Base-by-base conservation (phyloP, 1,140 invertebrate species). In the Dendroctonus ponderosae region DNA sequence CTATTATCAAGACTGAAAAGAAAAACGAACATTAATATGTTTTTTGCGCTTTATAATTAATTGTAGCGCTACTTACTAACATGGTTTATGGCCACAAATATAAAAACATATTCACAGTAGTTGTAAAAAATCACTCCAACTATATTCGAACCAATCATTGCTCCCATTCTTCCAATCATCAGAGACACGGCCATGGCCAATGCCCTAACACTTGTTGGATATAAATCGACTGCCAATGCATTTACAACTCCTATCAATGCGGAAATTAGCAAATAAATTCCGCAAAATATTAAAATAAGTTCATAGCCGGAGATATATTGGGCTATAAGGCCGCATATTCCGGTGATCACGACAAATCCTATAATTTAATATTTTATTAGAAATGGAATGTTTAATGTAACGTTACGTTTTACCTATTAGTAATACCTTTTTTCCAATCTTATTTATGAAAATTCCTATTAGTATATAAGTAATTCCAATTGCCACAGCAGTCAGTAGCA, bases 131-230 rank as follows among this genome's bases (percentile, higher is more conserved):
- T 75, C 9, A 75, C 74, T 7, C 82, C 83, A 5, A 80, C 76
- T 26, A 82, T 48, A 68, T 82, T 79, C 5, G 81, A 80, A 7
- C 83, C 83, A 44, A 79, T 71, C 5, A 82, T 80, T 0, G 82
- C 82, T 5, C 83, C 83, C 15, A 79, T 70, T 7, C 82, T 72
- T 5, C 83, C 83, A 66, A 82, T 79, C 83, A 84, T 84, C 62
- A 84, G 78, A 72, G 83, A 83, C 14, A 83, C 76, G 37, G 82
- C 82, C 77, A 84, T 79, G 37, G 83, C 82, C 82, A 83, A 84
- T 1, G 80, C 82, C 64, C 83, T 79, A 71, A 64, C 70, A 52
- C 75, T 71, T n/a, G 77, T 79, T n/a, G 77, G 76, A 63, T 76
- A 79, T 48, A 79, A 69, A 61, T 79, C 77, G 1, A 78, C 77